Conservation (phyloP, 2,888 invertebrate species). For the Acleris literana region DNA sequence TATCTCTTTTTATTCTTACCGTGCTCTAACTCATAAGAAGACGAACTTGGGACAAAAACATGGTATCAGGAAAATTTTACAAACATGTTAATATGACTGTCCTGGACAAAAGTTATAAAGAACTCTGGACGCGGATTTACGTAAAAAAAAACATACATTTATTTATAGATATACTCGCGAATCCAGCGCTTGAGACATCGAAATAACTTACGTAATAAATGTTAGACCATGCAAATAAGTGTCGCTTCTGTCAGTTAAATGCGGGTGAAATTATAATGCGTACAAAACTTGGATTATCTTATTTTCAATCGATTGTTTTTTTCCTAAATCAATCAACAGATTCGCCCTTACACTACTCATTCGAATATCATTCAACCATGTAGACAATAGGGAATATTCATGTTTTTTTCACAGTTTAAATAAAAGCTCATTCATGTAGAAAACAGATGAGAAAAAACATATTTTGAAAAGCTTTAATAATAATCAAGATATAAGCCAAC, state of each 20-base stretch:
- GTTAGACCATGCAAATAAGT: slow-evolving; percentile 9
- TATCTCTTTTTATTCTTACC: no score
- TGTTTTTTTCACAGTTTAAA: no score
- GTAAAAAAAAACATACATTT: slow-evolving; percentile 1
- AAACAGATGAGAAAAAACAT: no score
- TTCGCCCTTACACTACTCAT: slow-evolving; percentile 23
- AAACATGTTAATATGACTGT: no score
- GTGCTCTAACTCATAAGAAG: no score
- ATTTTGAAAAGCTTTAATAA: no score
- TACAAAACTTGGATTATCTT: slow-evolving; percentile 11
- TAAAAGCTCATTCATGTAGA: no score
- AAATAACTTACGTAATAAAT: slow-evolving; percentile 9
- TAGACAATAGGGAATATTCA: slow-evolving; percentile 2
- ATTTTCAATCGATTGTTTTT: background rate
- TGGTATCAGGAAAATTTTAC: no score
- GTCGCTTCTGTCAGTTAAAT: slow-evolving; percentile 7
- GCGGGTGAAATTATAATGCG: slow-evolving; percentile 14
- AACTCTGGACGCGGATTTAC: slow-evolving; percentile 39
- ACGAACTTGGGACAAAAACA: no score
- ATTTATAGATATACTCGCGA: slow-evolving; percentile 16
- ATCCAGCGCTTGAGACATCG: slow-evolving; percentile 32
- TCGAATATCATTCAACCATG: slow-evolving; percentile 31
- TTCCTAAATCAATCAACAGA: slow-evolving; percentile 11
- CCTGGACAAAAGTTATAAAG: no score
- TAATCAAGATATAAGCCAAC: no score